Evolutionary conservation across 1,140 invertebrate genomes (phyloP), one percentile per base, ranked within the genome.

Genomic region (Orchesella cincta): DNA sequence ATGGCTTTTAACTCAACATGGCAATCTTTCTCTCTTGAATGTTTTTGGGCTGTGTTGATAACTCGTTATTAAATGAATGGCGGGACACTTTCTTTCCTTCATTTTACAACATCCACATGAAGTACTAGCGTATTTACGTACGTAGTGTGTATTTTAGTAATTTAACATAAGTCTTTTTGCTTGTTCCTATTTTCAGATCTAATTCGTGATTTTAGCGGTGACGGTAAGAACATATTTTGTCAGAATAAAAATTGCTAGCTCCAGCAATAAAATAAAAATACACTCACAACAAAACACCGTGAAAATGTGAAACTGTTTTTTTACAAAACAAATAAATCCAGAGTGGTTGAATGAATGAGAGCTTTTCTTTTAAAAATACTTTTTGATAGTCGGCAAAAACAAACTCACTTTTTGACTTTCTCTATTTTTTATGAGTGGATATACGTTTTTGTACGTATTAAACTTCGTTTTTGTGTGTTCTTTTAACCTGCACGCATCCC

Each of bases 181-280:
- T 74, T 77, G 36, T 77, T 46, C 28, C 62, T 67, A 8, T 67
- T 80, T 81, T 46, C 80, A 82, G 81, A 82, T 81, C 77, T 82
- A 28, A 81, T 82, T 77, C 81, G 81, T 64, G 81, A 82, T 81
- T 82, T 82, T 81, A 82, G 78, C 73, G 29, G 57, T 78, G 71
- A 81, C 54, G 81, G 81, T 82, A 82, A 82, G 81, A 71, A 62
- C 28, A 71, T 75, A 75, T 36, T 64, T 64, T 46, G 12, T n/a
- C n/a, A n/a, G n/a, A n/a, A n/a, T n/a, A n/a, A n/a, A n/a, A 46
- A 46, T 46, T 46, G 39, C 39, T 46, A 46, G 20, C 8, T 46
- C 20, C 39, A 46, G 39, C 39, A 46, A 46, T 12, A 46, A 46
- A 46, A 20, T 8, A n/a, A n/a, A n/a, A n/a, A n/a, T n/a, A n/a